A percentile compares a stretch with the other conserved stretches of the same genome.
Conservation (phyloP, 2,888 invertebrate species). For the Drosophila fungiperda region DNA sequence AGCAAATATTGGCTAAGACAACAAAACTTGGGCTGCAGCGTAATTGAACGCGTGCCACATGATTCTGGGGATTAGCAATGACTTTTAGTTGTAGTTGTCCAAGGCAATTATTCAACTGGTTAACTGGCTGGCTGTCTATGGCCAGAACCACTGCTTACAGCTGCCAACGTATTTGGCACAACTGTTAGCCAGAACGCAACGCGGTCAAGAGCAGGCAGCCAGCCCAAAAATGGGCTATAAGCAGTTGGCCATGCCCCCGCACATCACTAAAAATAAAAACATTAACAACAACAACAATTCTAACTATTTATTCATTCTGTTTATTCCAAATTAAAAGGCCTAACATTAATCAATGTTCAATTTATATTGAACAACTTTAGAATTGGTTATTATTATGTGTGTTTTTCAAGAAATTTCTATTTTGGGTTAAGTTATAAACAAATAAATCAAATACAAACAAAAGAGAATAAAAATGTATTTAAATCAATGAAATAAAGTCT, state of each 20-base stretch:
- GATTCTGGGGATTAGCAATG: constrained; percentile 24
- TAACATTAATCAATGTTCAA: constrained; percentile 40
- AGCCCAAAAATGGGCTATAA: constrained; percentile 73
- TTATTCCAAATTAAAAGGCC: constrained; percentile 16
- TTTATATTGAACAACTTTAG: constrained; percentile 22
- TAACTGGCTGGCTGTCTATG: constrained; percentile 23
- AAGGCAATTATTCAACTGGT: constrained; percentile 26
- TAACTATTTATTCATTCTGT: constrained; percentile 13
- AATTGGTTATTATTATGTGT: not conserved
- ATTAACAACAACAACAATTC: constrained; percentile 3
- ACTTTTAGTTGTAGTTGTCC: constrained; percentile 32
- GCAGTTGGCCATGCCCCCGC: constrained; percentile 66
- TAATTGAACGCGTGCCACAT: constrained; percentile 15
- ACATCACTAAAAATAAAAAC: constrained; percentile 7
- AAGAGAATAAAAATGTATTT: not conserved
- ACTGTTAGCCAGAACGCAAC: constrained; percentile 37
- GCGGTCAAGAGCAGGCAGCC: constrained; percentile 66
- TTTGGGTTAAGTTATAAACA: not conserved
- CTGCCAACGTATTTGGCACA: constrained; percentile 60
- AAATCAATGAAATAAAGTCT: not conserved
- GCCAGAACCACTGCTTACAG: constrained; percentile 25
- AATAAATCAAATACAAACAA: not conserved
- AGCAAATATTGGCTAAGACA: constrained; percentile 31
- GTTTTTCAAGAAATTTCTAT: constrained; percentile 32
- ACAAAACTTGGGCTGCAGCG: constrained; percentile 1